Conservation (phyloP, 2,113 vertebrate species). For the Phylloscopus trochiloides region DNA sequence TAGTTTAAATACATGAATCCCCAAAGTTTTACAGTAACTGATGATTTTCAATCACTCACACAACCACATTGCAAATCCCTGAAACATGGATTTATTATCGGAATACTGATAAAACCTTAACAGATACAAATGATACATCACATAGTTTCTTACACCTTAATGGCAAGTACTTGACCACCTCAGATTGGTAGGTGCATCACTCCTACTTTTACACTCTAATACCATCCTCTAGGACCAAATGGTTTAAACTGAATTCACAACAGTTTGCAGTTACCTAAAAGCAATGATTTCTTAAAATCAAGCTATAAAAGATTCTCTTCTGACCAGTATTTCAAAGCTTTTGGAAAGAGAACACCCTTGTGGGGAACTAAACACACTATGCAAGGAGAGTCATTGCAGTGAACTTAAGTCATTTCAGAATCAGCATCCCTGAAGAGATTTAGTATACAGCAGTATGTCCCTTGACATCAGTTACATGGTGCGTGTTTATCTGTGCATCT, state of each 20-base stretch:
- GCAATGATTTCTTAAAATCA: background rate
- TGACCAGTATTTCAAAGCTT: background rate
- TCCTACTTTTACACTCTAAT: conserved; percentile 29
- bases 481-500: background rate
- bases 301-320: background rate
- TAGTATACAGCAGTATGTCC: background rate
- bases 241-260: conserved; percentile 16
- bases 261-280: background rate
- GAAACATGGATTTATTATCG: conserved; percentile 62
- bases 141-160: conserved; percentile 15
- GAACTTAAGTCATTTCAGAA: background rate
- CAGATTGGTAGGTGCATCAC: background rate
- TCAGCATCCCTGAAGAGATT: background rate
- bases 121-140: conserved; percentile 51
- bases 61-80: conserved; percentile 52
- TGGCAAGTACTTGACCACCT: conserved; percentile 2
- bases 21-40: conserved; percentile 54
- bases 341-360: background rate
- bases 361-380: background rate
- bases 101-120: conserved; percentile 68
- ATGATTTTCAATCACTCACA: conserved; percentile 24
- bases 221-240: conserved; percentile 4
- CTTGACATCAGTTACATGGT: background rate
- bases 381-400: background rate
- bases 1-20: conserved; percentile 55